Percentiles rank a stretch among this genome's conserved stretches.
Conservation (phyloP, 2,888 invertebrate species). For the Synergus umbraculus region DNA sequence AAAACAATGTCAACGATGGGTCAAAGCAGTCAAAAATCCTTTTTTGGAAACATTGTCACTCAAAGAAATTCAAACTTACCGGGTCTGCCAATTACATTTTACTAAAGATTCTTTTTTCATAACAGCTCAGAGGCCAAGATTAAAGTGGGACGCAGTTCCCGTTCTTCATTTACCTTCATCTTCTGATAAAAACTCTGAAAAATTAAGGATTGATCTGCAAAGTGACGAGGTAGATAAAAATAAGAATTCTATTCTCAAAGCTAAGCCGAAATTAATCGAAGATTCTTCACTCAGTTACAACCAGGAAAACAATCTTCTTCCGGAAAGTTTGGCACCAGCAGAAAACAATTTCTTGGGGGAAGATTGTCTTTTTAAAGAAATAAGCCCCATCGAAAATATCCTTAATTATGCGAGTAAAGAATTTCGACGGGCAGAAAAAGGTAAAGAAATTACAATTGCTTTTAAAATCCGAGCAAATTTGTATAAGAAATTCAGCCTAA, state of each 20-base stretch:
- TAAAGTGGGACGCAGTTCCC: constrained; percentile 26
- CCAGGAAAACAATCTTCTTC: background rate
- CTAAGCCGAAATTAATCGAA: background rate
- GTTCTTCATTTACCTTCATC: constrained; percentile 1
- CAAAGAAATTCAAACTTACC: constrained; percentile 17
- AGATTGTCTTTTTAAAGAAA: constrained; percentile 23
- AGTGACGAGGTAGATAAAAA: background rate
- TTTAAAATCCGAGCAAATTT: constrained; percentile 26
- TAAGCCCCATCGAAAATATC: background rate
- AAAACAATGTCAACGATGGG: constrained; percentile 17
- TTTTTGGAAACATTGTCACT: constrained; percentile 21
- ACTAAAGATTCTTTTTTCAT: constrained; percentile 25
- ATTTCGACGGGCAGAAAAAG: constrained; percentile 17
- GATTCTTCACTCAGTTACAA: constrained; percentile 3
- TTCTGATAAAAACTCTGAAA: background rate
- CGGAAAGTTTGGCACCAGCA: background rate
- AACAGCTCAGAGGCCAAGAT: background rate
- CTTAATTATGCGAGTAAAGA: constrained; percentile 12
- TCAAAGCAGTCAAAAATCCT: constrained; percentile 7
- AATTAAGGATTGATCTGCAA: constrained; percentile 7
- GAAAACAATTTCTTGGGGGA: background rate
- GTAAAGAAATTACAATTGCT: constrained; percentile 6
- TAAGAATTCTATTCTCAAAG: background rate
- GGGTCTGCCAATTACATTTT: constrained; percentile 22
- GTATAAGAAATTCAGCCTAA: background rate